A percentile compares a stretch with the other conserved stretches of the same genome.
Evolutionary conservation across 2,797 vertebrate species (phyloP).

Genomic region (Phyllotis vaccarum): DNA sequence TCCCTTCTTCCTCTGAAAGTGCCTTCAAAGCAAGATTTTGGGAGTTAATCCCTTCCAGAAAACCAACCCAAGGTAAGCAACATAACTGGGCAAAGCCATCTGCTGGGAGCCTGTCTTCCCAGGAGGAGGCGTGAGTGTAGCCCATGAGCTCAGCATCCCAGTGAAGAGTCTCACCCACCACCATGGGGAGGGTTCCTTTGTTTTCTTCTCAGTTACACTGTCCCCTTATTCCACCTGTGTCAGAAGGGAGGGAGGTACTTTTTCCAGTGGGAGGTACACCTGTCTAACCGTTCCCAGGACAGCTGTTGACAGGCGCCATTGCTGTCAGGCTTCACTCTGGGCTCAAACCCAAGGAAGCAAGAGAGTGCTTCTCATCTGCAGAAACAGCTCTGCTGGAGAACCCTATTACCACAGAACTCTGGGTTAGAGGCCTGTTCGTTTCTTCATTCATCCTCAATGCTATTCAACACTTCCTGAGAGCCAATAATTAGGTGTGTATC

Average conservation of each 20-base stretch:
- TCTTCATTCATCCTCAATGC: not conserved
- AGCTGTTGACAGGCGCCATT: rapidly evolving
- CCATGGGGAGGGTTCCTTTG: not conserved
- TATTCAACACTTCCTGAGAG: not conserved
- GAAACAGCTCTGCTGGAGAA: not conserved
- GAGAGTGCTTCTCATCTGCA: rapidly evolving
- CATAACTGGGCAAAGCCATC: not conserved
- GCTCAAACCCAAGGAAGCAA: not conserved
- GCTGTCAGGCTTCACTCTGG: not conserved
- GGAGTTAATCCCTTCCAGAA: not conserved
- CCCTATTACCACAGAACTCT: not conserved
- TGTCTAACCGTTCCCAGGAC: not conserved
- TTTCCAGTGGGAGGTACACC: not conserved
- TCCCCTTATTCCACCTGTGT: not conserved
- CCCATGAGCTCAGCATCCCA: no score
- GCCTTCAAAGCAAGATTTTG: constrained; percentile 27
- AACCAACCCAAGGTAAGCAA: not conserved
- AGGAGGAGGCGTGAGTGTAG: rapidly evolving
- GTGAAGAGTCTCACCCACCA: rapidly evolving
- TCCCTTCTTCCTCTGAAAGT: not conserved
- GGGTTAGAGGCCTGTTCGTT: not conserved
- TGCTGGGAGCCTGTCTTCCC: not conserved
- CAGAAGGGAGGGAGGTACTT: not conserved
- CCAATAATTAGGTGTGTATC: not conserved
- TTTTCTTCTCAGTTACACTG: not conserved